These are phyloP conservation scores for Andrena haemorrhoa DNA, from an alignment of 2,888 invertebrate genomes.

Conservation along the genomic window DNA sequence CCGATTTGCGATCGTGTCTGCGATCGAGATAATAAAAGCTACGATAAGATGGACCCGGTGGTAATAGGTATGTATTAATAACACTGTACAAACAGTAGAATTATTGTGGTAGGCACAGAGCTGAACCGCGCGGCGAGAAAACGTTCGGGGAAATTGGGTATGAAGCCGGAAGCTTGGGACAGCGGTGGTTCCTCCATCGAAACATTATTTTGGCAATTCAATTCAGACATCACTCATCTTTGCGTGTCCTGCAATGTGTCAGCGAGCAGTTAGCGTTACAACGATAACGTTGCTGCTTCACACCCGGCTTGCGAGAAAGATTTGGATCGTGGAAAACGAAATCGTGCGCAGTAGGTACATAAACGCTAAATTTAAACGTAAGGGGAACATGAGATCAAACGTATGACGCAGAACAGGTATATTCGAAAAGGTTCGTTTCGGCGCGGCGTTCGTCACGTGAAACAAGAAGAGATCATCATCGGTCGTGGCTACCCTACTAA, in stretches of 20 bases:
- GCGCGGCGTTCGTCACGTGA: constrained; percentile 2
- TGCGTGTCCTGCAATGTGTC: no score
- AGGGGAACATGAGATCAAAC: constrained; percentile 83
- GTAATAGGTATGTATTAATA: neutral
- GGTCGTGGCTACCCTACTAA: neutral
- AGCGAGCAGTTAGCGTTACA: neutral
- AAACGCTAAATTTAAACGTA: constrained; percentile 72
- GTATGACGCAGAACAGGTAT: constrained; percentile 72
- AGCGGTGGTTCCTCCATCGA: no score
- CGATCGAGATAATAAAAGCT: neutral
- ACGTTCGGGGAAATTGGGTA: neutral
- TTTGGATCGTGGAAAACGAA: constrained; percentile 1
- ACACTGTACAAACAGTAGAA: no score
- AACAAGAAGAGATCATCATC: constrained; percentile 14
- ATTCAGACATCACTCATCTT: no score
- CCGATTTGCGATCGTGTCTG: neutral
- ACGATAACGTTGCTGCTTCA: neutral
- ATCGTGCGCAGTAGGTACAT: constrained; percentile 3
- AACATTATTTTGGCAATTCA: neutral
- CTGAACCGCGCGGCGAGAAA: neutral
- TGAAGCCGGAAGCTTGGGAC: no score
- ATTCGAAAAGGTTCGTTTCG: constrained; percentile 6
- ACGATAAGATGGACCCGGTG: neutral
- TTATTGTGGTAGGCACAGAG: no score
- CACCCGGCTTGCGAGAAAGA: neutral